phyloP scores from a whole-genome alignment of 1,140 invertebrate genomes.

The Anastrepha ludens region DNA sequence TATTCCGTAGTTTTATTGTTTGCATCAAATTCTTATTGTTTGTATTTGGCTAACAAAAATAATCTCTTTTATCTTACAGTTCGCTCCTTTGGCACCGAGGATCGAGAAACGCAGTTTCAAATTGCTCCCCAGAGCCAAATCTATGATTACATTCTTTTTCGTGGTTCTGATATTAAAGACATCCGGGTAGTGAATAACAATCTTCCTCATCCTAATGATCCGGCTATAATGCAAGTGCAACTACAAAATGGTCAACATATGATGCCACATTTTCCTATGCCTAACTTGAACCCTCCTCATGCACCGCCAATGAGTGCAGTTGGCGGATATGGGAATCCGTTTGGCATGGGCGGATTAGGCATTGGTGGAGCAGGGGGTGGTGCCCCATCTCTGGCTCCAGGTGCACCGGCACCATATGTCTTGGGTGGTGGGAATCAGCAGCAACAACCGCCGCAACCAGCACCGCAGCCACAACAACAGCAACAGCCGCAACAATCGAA shows the following conservation, averaged over 20 bases:
- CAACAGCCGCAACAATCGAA: conserved; percentile 77
- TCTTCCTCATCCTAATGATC: conserved; percentile 88
- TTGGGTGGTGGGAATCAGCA: conserved; percentile 68
- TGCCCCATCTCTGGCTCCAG: conserved; percentile 74
- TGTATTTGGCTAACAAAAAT: conserved; percentile 6
- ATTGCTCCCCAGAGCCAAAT: conserved; percentile 97
- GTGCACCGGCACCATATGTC: conserved; percentile 79
- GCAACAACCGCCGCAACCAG: conserved; percentile 75
- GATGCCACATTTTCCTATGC: conserved; percentile 71
- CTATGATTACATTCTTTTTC: conserved; percentile 98
- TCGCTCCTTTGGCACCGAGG: conserved; percentile 98
- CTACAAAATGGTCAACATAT: conserved; percentile 78
- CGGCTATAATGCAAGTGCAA: conserved; percentile 94
- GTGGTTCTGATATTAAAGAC: conserved; percentile 99
- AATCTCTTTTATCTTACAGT: conserved; percentile 80
- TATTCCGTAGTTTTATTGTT: too few species aligned
- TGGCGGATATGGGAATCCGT: conserved; percentile 68
- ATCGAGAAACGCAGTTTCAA: conserved; percentile 93
- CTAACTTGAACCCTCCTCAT: conserved; percentile 63
- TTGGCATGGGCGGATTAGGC: conserved; percentile 68
- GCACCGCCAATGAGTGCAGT: conserved; percentile 60
- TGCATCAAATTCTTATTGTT: too few species aligned
- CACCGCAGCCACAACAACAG: conserved; percentile 77
- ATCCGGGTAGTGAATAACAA: conserved; percentile 93
- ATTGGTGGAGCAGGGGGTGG: conserved; percentile 70